These are phyloP conservation scores for Babyrousa celebensis DNA, from an alignment of 2,797 vertebrate species.

Conservation along the genomic window DNA sequence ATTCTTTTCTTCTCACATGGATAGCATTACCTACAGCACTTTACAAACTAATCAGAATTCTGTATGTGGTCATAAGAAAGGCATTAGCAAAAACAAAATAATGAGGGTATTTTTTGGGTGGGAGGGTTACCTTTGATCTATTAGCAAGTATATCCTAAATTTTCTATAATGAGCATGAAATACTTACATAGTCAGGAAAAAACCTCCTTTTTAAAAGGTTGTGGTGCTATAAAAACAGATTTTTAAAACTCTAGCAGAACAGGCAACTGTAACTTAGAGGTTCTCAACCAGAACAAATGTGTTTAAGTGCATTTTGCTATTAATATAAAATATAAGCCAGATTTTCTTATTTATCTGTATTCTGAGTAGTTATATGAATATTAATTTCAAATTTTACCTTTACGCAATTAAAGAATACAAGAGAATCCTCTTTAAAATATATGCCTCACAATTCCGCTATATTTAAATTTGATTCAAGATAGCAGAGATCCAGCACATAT, in stretches of 20 bases:
- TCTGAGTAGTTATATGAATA: constrained; percentile 10
- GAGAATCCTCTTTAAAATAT: constrained; percentile 60
- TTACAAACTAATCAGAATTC: neutral
- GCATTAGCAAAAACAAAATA: neutral
- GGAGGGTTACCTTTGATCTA: constrained; percentile 21
- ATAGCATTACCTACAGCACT: neutral
- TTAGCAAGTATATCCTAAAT: neutral
- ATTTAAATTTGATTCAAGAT: constrained; percentile 1
- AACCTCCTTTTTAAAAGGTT: neutral
- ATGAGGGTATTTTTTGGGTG: neutral
- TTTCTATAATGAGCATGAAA: neutral
- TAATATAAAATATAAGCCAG: constrained; percentile 37
- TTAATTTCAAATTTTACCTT: constrained; percentile 38
- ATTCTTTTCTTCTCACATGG: constrained; percentile 19
- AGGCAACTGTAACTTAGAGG: neutral
- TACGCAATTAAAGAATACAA: neutral
- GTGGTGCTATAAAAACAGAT: neutral
- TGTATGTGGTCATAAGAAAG: neutral
- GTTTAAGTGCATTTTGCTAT: constrained; percentile 23
- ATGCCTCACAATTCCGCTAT: neutral
- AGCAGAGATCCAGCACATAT: neutral
- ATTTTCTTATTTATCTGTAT: constrained; percentile 9
- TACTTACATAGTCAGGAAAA: constrained; percentile 49
- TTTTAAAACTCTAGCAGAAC: neutral
- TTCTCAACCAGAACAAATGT: constrained; percentile 63